These are phyloP conservation scores for Nasonia longicornis DNA, from an alignment of 1,140 invertebrate species.

Conservation along the genomic window DNA sequence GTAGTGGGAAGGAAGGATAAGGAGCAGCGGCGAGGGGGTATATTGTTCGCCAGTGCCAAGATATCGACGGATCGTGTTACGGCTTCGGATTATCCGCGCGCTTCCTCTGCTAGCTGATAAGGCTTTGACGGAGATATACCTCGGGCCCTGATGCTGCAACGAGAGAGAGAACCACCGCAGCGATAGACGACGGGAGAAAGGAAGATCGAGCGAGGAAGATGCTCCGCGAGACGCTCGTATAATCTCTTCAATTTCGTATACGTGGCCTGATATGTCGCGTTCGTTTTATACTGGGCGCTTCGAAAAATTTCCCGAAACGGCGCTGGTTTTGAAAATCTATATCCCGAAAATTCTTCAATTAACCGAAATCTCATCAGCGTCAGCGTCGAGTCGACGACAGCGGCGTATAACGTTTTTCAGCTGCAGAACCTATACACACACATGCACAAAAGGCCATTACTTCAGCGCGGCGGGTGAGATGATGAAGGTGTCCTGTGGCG, in stretches of 20 bases:
- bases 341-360: no score
- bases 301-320: slow-evolving; percentile 15
- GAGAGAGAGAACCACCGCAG: slow-evolving; percentile 15
- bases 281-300: background rate
- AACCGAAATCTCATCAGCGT: no score
- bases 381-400: background rate
- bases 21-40: background rate
- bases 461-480: background rate
- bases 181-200: slow-evolving; percentile 21
- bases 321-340: background rate
- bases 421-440: background rate
- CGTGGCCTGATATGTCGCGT: background rate
- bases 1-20: background rate
- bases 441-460: background rate
- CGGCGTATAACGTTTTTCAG: background rate
- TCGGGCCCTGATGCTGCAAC: background rate
- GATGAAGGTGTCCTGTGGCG: background rate
- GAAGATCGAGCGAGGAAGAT: background rate
- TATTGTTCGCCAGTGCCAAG: slow-evolving; percentile 40
- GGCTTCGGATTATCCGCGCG: slow-evolving; percentile 43
- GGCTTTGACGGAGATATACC: slow-evolving; percentile 37
- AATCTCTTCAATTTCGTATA: slow-evolving; percentile 38
- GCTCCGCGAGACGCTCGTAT: background rate
- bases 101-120: slow-evolving; percentile 35
- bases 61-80: slow-evolving; percentile 46